Evolutionary conservation across 2,113 vertebrate species (phyloP).

Genomic region (Trichomycterus rosablanca): DNA sequence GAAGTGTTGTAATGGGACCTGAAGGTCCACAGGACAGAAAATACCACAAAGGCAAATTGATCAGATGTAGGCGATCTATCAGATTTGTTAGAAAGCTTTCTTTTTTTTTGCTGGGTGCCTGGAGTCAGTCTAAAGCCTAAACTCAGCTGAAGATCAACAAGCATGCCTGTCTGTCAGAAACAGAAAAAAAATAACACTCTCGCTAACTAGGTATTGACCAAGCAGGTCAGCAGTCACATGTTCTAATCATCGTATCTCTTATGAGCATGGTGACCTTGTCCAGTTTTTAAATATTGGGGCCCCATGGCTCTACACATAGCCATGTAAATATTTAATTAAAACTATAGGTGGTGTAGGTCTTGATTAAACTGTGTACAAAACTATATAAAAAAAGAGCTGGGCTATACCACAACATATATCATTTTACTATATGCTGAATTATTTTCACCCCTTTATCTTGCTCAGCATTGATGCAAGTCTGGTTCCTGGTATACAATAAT

Average conservation of each 20-base stretch:
- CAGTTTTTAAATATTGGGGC: background rate
- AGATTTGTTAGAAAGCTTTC: background rate
- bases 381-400: too few species aligned
- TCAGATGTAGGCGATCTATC: constrained; percentile 25
- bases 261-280: constrained; percentile 17
- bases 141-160: constrained; percentile 1
- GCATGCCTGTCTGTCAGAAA: background rate
- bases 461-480: too few species aligned
- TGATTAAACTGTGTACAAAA: too few species aligned
- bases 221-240: constrained; percentile 9
- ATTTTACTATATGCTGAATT: too few species aligned
- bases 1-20: constrained; percentile 2
- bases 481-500: too few species aligned
- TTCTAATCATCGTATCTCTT: constrained; percentile 21
- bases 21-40: background rate
- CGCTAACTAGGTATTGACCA: background rate
- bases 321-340: too few species aligned
- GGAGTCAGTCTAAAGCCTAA: constrained; percentile 10
- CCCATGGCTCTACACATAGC: too few species aligned
- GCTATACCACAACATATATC: too few species aligned
- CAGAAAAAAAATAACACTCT: constrained; percentile 15
- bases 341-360: too few species aligned
- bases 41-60: background rate
- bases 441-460: too few species aligned
- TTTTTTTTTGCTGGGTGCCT: background rate